Evolutionary conservation across 92 coral and sea anemone species (phyloP), one percentile per base, ranked within the genome.

Genomic region (Chrysogorgia sp.): DNA sequence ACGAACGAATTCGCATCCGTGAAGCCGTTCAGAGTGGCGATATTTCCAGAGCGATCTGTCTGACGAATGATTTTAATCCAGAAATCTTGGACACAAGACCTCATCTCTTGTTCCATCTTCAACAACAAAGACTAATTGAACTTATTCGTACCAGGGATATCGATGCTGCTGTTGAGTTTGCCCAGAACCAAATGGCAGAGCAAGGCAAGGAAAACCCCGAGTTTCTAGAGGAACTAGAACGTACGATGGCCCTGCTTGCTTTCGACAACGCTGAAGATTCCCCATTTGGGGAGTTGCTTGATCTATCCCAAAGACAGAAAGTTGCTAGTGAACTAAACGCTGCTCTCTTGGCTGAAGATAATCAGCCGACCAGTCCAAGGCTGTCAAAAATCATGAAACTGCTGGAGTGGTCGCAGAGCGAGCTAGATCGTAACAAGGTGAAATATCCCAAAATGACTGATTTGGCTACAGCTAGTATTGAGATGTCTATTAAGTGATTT

Each of bases 301-400:
- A 89, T 52, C 87, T 93, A 14, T 90, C 99, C 23, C 99, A 96
- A 71, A 84, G 99, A 67, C 99, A 96, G 84, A 96, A 96, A 67
- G 97, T 96, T 67, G 99, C 99, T 0, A 92, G 99, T 86, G 99
- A 96, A 76, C 87, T 96, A 33, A 96, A 96, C 59, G 97, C 99
- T 75, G 99, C 99, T 28, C 86, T 96, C 37, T 76, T 96, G 34
- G 97, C 89, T 62, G 97, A 93, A 17, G 97, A 96, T 55, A 83
- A 96, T 63, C 86, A 89, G 63, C 87, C 92, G 40, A 87, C 99
- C 4, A 88, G 90, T 15, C 99, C 97, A 32, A 91, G 92, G 75
- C 80, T 96, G 25, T 88, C 99, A 20, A 96, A 92, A 58, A 85
- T 96, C 20, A 83, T 96, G 34, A 96, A 92, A 81, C 87, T 96